Conservation (phyloP, 2,113 vertebrate genomes). For the Albula goreensis region DNA sequence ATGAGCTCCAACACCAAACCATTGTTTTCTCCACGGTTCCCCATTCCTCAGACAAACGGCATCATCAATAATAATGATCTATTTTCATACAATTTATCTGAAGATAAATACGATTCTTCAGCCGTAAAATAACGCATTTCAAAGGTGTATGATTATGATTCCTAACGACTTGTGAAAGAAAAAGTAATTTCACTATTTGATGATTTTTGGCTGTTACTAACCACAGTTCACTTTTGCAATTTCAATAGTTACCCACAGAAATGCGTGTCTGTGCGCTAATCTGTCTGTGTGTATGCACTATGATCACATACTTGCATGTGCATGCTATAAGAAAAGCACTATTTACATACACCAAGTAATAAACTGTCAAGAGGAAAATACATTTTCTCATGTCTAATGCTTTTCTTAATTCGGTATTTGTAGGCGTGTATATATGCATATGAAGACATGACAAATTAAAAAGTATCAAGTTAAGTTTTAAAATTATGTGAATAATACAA, state of each 20-base stretch:
- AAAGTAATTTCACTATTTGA: constrained; percentile 6
- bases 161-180: constrained; percentile 5
- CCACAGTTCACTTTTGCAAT: background rate
- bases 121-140: constrained; percentile 9
- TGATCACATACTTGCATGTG: too few species aligned
- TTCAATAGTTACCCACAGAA: too few species aligned
- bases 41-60: background rate
- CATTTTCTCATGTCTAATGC: constrained; percentile 1
- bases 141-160: background rate
- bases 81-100: background rate
- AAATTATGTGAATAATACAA: constrained; percentile 8
- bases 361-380: background rate
- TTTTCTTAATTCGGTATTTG: background rate
- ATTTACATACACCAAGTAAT: background rate
- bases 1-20: constrained; percentile 55
- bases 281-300: background rate
- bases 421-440: background rate
- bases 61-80: too few species aligned
- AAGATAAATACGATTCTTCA: constrained; percentile 4
- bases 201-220: background rate
- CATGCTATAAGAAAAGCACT: background rate
- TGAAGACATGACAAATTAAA: background rate
- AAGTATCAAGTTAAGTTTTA: background rate
- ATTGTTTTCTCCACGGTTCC: background rate
- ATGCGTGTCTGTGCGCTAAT: background rate